Percentiles rank a stretch among this genome's conserved stretches.
These are phyloP conservation scores for Zosterops pallidus DNA, from an alignment of 2,113 vertebrate species.

Conservation along the genomic window DNA sequence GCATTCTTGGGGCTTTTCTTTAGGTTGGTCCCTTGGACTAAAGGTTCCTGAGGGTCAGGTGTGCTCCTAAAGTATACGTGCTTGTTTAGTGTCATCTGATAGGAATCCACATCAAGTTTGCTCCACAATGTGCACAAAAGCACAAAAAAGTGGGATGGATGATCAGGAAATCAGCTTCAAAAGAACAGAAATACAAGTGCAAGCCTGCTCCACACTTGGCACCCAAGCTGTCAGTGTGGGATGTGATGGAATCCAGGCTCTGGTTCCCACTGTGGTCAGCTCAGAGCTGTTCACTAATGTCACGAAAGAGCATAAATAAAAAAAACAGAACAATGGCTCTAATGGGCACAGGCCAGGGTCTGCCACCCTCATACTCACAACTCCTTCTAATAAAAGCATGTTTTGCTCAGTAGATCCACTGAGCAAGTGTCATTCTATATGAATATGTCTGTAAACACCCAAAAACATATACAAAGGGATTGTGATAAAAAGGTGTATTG, in stretches of 20 bases:
- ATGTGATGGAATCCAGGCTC: background rate
- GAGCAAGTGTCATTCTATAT: background rate
- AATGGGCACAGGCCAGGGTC: background rate
- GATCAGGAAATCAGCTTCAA: background rate
- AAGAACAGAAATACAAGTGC: background rate
- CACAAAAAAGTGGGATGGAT: background rate
- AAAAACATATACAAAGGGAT: background rate
- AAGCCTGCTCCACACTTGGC: background rate
- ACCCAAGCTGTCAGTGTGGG: background rate
- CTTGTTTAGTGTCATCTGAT: background rate
- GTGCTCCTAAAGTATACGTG: background rate
- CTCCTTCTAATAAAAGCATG: background rate
- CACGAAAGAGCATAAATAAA: background rate
- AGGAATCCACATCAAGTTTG: background rate
- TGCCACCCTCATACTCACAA: background rate
- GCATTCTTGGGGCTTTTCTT: background rate
- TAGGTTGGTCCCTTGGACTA: background rate
- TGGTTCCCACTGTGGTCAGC: background rate
- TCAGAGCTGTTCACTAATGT: background rate
- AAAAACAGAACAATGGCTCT: background rate
- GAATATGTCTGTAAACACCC: background rate
- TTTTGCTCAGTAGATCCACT: background rate
- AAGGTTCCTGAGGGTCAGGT: background rate
- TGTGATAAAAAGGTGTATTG: background rate
- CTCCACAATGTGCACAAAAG: background rate